Evolutionary conservation across 2,888 invertebrate species (phyloP).

Genomic region (Mimumesa dahlbomi): DNA sequence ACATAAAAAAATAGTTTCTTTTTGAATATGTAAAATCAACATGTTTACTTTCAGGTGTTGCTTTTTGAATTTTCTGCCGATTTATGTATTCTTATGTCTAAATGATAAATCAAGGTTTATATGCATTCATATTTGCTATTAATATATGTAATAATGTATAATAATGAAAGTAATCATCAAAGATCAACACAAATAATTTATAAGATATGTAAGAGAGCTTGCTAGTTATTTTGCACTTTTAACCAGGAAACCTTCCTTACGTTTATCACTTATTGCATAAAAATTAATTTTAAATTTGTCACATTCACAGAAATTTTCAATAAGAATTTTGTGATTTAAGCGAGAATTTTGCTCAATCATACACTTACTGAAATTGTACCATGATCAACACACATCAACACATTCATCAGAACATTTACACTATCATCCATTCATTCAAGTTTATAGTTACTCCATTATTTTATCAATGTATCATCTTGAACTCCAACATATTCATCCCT

Average conservation of each 20-base stretch:
- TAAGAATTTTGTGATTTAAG: constrained; percentile 39
- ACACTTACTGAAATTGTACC: constrained; percentile 3
- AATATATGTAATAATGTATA: too few relatives aligned
- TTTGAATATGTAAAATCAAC: too few relatives aligned
- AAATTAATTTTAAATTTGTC: constrained; percentile 36
- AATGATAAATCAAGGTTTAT: too few relatives aligned
- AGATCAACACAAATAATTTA: background rate
- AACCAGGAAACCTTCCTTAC: constrained; percentile 8
- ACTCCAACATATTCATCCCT: constrained; percentile 29
- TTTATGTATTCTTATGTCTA: background rate
- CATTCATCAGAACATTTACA: constrained; percentile 4
- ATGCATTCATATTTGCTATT: too few relatives aligned
- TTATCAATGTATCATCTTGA: constrained; percentile 13
- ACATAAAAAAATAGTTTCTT: too few relatives aligned
- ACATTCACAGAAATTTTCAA: constrained; percentile 16
- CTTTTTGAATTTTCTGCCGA: background rate
- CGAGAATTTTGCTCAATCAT: constrained; percentile 29
- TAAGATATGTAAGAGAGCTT: constrained; percentile 5
- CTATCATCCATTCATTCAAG: background rate
- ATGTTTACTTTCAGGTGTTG: background rate
- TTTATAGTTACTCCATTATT: constrained; percentile 11
- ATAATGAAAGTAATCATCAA: background rate
- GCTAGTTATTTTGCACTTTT: background rate
- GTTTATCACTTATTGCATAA: constrained; percentile 15
- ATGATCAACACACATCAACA: constrained; percentile 15